Evolutionary conservation across 2,797 vertebrate genomes (phyloP), one percentile per base, ranked within the genome.

Genomic region (Hapalemur alaotrensis): DNA sequence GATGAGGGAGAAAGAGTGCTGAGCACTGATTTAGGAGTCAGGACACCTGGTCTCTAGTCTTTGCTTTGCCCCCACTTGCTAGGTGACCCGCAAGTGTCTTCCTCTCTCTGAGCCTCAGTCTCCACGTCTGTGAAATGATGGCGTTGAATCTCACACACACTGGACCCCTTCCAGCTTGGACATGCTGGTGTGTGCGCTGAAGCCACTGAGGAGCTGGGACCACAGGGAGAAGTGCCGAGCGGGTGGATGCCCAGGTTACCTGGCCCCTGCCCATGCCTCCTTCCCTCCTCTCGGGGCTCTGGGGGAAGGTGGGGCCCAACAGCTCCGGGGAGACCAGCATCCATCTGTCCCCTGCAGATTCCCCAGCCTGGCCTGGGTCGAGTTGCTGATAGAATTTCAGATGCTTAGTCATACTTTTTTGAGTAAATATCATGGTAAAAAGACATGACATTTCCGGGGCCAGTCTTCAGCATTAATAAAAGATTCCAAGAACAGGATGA

Each of bases 391-490:
- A 97, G 7, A 70, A 92, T 95, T 86, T 57, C 32, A 32, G 18
- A 4, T 96, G 98, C 98, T 98, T 98, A 97, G 97, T 98, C 98
- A 96, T 97, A 90, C 82, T 93, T 98, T 91, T 80, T 96, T 96
- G 97, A 95, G 98, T 96, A 99, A 99, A 99, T 98, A 98, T 61
- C 98, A 98, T 88, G 95, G 96, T 98, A 98, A 99, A 98, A 98
- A 99, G 99, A 98, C 97, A 46, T 99, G 99, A 99, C 99, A 99
- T 99, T 99, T 99, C 97, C 97, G 5, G 91, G 98, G 98, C 98
- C 85, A 75, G 98, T 98, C 98, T 98, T 98, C 98, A 98, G 98
- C 98, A 98, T 98, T 99, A 99, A 99, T 99, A 98, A 99, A 98
- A 98, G 98, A 98, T 98, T 98, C 98, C 97, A 98, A 98, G 98